Evolutionary conservation across 2,797 vertebrate genomes (phyloP).

Genomic region (Spondyliosoma cantharus): DNA sequence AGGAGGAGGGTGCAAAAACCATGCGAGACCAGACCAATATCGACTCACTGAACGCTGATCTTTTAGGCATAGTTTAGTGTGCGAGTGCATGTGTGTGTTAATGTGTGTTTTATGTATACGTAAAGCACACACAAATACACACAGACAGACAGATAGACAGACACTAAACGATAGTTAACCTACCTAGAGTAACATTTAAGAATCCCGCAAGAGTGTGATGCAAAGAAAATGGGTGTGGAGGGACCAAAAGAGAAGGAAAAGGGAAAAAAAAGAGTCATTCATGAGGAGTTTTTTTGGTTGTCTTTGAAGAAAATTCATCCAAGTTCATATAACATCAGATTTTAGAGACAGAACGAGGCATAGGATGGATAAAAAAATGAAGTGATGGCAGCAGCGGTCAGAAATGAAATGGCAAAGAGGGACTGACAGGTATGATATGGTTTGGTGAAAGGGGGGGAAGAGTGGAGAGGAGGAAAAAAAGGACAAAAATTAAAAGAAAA

Average conservation of each 20-base stretch:
- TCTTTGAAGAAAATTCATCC: slow-evolving; percentile 82
- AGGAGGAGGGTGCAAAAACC: slow-evolving; percentile 52
- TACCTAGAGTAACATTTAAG: slow-evolving; percentile 89
- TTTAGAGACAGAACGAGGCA: slow-evolving; percentile 73
- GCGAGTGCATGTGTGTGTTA: slow-evolving; percentile 82
- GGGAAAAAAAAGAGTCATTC: slow-evolving; percentile 75
- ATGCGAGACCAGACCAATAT: slow-evolving; percentile 64
- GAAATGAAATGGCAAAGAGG: slow-evolving; percentile 63
- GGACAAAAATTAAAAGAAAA: slow-evolving; percentile 65
- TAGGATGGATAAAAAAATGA: slow-evolving; percentile 51
- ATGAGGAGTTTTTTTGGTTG: slow-evolving; percentile 75
- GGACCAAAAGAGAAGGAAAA: slow-evolving; percentile 81
- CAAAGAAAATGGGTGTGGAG: slow-evolving; percentile 83
- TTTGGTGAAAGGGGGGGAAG: slow-evolving; percentile 55
- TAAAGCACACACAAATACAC: slow-evolving; percentile 88
- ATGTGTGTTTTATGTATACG: slow-evolving; percentile 86
- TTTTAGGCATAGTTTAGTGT: slow-evolving; percentile 75
- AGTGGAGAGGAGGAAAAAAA: slow-evolving; percentile 61
- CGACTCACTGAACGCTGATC: slow-evolving; percentile 56
- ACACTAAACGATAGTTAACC: slow-evolving; percentile 88
- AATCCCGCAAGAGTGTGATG: slow-evolving; percentile 86
- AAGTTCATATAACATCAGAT: slow-evolving; percentile 81
- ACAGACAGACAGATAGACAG: slow-evolving; percentile 87
- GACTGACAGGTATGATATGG: slow-evolving; percentile 66
- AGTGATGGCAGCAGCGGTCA: slow-evolving; percentile 49